Evolutionary conservation across 2,888 invertebrate species (phyloP).

Genomic region (Sialis lutaria): DNA sequence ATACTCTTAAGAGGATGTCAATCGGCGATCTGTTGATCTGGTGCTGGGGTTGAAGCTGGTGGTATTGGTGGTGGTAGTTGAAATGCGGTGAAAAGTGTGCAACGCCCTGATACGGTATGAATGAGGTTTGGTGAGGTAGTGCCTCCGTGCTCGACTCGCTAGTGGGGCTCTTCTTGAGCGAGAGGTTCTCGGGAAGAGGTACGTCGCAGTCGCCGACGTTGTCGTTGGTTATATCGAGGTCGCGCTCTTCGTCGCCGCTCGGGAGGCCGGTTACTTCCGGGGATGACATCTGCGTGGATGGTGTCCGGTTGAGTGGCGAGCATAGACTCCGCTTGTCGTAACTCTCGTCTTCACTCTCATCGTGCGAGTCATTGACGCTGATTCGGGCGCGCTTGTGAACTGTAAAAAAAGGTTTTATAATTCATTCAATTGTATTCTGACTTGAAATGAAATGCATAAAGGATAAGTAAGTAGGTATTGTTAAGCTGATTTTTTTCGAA

Average conservation of each 20-base stretch:
- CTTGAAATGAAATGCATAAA: too few relatives aligned
- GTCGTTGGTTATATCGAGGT: conserved; percentile 33
- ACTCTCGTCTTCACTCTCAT: conserved; percentile 27
- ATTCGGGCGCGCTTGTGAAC: conserved; percentile 28
- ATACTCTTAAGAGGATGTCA: conserved; percentile 76
- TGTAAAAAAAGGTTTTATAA: conserved; percentile 14
- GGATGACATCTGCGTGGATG: conserved; percentile 13
- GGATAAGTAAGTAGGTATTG: too few relatives aligned
- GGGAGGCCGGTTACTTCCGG: conserved; percentile 15
- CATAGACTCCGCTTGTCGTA: conserved; percentile 19
- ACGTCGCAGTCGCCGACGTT: conserved; percentile 26
- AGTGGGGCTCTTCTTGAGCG: conserved; percentile 47
- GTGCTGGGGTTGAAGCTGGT: conserved; percentile 16
- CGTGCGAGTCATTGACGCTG: conserved; percentile 26
- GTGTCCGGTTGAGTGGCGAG: conserved; percentile 28
- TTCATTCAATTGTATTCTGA: not conserved
- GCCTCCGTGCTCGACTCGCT: conserved; percentile 29
- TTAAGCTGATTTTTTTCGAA: too few relatives aligned
- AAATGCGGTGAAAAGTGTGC: conserved; percentile 25
- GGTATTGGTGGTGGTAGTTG: conserved; percentile 19
- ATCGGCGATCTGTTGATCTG: conserved; percentile 49
- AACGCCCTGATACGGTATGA: conserved; percentile 17
- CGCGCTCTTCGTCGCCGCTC: conserved; percentile 30
- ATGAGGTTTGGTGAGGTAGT: conserved; percentile 22
- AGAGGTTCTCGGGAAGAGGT: conserved; percentile 64